phyloP scores from a whole-genome alignment of 2,113 vertebrate species.

The human region DNA sequence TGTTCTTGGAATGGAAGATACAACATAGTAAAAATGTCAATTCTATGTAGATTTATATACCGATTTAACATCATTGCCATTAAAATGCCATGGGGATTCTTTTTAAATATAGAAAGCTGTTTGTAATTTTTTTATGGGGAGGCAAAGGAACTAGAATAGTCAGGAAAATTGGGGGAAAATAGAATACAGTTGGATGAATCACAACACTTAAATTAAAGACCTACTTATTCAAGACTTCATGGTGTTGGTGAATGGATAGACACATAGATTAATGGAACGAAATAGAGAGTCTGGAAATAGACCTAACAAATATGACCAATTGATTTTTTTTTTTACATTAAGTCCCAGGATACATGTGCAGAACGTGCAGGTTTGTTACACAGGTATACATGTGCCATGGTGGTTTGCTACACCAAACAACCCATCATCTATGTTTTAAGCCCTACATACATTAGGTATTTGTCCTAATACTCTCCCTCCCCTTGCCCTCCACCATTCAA shows the following conservation, averaged over 20 bases:
- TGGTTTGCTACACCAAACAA: too few relatives aligned
- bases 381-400: too few relatives aligned
- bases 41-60: neutral
- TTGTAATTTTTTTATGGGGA: neutral
- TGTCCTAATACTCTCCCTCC: too few relatives aligned
- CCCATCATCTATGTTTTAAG: too few relatives aligned
- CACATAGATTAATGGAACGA: neutral
- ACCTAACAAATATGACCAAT: neutral
- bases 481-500: too few relatives aligned
- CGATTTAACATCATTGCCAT: neutral
- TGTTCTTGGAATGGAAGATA: neutral
- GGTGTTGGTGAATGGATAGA: neutral
- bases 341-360: too few relatives aligned
- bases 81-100: neutral
- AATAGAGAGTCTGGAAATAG: neutral
- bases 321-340: neutral
- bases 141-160: neutral
- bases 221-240: neutral
- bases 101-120: neutral
- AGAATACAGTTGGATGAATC: neutral
- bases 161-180: neutral
- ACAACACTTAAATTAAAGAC: neutral
- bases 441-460: too few relatives aligned
- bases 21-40: neutral
- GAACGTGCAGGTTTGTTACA: too few relatives aligned